Evolutionary conservation across 2,113 vertebrate species (phyloP).

Genomic region (Origma solitaria): DNA sequence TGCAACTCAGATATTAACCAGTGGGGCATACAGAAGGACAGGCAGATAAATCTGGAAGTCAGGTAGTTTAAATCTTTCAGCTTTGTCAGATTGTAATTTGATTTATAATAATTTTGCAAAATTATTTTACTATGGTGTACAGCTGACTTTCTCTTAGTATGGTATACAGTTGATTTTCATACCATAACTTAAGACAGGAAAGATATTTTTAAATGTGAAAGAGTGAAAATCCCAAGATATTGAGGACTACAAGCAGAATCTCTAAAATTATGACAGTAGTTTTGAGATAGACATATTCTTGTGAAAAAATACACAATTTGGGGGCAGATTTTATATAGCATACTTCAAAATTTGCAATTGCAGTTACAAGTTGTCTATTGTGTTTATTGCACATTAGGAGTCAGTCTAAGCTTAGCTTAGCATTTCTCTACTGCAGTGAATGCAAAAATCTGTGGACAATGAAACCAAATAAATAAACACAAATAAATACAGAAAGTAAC

Average conservation of each 20-base stretch:
- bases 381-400: neutral
- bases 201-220: neutral
- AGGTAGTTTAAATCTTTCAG: neutral
- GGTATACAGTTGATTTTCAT: neutral
- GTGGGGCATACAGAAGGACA: neutral
- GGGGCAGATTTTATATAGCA: neutral
- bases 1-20: neutral
- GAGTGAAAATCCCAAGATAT: neutral
- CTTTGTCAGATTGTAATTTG: neutral
- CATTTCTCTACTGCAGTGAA: neutral
- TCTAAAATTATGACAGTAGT: neutral
- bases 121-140: neutral
- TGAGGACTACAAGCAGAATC: neutral
- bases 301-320: neutral
- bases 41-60: neutral
- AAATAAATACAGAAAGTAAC: neutral
- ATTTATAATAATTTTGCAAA: neutral
- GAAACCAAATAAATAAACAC: neutral
- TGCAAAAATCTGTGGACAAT: neutral
- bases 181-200: neutral
- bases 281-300: neutral
- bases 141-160: neutral
- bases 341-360: neutral
- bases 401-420: neutral
- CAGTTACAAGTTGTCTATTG: neutral